Base-by-base conservation (phyloP, 2,113 vertebrate species). In the Rhea pennata region DNA sequence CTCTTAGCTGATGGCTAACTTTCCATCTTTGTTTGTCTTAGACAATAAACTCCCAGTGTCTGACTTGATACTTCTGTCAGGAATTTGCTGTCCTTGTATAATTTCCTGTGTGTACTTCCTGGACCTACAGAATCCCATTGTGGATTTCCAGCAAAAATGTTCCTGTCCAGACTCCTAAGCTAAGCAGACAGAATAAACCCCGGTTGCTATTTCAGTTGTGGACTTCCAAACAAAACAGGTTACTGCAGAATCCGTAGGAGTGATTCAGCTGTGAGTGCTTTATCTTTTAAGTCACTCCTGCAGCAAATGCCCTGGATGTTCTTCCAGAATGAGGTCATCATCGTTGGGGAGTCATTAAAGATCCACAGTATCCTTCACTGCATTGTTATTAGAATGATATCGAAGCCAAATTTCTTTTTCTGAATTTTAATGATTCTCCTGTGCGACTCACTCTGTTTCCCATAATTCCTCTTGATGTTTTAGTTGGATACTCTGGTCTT, bases 31-130 rank as follows among this genome's bases (percentile, higher is more conserved):
- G 16, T 90, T 87, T 78, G 77, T 89, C 7, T 2, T 0, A 59
- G 84, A 93, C 88, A 94, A 94, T 87, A n/a, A 78, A 62, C 77
- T 93, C 93, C 85, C 73, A 80, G 91, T 92, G 76, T 89, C 94
- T 59, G 75, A 66, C 21, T 82, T 44, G 84, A 22, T 92, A 69
- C 84, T 94, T 95, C 88, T 94, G 40, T 93, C 67, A 58, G 84
- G 91, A 91, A 73, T 96, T 89, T 48, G 39, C 15, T 87, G 93
- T 90, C 93, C 78, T 79, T 20, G 27, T 85, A 3, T 23, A 85
- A 93, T 91, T 73, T 95, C 84, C 95, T 91, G 88, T 15, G 15
- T 84, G 91, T 26, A 16, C 64, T 94, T 95, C 92, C 92, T 93
- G 94, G 72, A 21, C 87, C 94, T 21, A 26, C 96, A 87, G 88